Percentiles rank a stretch among this genome's conserved stretches.
Conservation (phyloP, 2,888 invertebrate species). For the Trypoxylon attenuatum region DNA sequence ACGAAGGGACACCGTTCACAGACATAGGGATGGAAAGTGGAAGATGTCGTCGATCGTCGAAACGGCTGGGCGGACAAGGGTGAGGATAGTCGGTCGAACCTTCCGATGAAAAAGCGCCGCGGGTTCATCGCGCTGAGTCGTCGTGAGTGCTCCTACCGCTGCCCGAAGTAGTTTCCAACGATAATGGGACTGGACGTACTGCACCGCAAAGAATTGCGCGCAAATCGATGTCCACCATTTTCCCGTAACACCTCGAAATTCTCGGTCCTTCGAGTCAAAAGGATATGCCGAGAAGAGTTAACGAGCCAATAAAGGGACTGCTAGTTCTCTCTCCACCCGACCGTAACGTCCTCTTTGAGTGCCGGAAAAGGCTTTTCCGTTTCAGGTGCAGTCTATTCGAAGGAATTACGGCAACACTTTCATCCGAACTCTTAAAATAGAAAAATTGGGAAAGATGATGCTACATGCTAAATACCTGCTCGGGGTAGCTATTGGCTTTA, state of each 20-base stretch:
- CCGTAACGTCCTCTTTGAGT: no score
- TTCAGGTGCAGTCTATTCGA: no score
- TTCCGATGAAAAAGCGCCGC: slow-evolving; percentile 32
- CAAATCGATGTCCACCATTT: slow-evolving; percentile 23
- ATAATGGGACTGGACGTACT: slow-evolving; percentile 38
- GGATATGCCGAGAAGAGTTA: background rate
- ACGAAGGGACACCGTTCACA: background rate
- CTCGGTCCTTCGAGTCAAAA: slow-evolving; percentile 3
- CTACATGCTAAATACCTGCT: no score
- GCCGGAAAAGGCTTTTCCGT: background rate
- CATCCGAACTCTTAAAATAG: no score
- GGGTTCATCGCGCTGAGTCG: slow-evolving; percentile 39
- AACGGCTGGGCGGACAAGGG: slow-evolving; percentile 16
- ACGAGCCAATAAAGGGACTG: background rate
- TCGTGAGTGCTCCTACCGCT: slow-evolving; percentile 31
- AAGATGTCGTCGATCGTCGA: slow-evolving; percentile 38
- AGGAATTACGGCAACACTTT: no score
- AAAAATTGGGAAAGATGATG: no score
- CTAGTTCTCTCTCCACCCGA: background rate
- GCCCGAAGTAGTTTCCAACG: slow-evolving; percentile 43
- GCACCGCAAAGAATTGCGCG: slow-evolving; percentile 25
- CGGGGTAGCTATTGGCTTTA: no score
- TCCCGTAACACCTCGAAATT: slow-evolving; percentile 12
- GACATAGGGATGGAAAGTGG: slow-evolving; percentile 32
- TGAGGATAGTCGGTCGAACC: background rate